Percentiles rank a stretch among this genome's conserved stretches.
These are phyloP conservation scores for Spinibarbus caldwelli DNA, from an alignment of 2,797 vertebrate genomes.

Conservation along the genomic window DNA sequence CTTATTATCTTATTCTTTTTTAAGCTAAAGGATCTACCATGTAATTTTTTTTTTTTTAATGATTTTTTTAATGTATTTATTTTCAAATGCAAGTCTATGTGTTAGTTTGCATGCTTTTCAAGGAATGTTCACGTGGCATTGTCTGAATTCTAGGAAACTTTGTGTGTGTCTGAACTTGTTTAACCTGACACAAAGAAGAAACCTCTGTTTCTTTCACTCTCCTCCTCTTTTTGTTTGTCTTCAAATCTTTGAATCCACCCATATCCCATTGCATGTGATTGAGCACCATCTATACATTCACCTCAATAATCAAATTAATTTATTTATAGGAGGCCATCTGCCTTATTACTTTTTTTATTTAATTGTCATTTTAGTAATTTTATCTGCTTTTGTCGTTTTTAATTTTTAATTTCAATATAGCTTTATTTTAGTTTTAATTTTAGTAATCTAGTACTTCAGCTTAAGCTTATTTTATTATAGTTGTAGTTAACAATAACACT, in stretches of 20 bases:
- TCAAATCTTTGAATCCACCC: constrained; percentile 14
- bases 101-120: background rate
- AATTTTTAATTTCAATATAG: background rate
- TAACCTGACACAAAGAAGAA: background rate
- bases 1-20: background rate
- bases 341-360: background rate
- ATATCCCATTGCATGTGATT: background rate
- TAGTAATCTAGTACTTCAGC: background rate
- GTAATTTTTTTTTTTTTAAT: background rate
- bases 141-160: constrained; percentile 8
- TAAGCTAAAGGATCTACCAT: background rate
- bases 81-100: background rate
- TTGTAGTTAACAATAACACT: background rate
- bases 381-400: background rate
- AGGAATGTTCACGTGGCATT: background rate
- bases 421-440: background rate
- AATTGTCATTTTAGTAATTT: background rate
- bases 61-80: too few relatives aligned
- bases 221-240: background rate
- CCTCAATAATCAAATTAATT: background rate
- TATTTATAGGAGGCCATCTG: background rate
- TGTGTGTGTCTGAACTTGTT: constrained; percentile 1
- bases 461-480: background rate
- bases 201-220: background rate
- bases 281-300: background rate